Evolutionary conservation across 2,888 invertebrate genomes (phyloP).

Genomic region (Lasioglossum pauxillum): DNA sequence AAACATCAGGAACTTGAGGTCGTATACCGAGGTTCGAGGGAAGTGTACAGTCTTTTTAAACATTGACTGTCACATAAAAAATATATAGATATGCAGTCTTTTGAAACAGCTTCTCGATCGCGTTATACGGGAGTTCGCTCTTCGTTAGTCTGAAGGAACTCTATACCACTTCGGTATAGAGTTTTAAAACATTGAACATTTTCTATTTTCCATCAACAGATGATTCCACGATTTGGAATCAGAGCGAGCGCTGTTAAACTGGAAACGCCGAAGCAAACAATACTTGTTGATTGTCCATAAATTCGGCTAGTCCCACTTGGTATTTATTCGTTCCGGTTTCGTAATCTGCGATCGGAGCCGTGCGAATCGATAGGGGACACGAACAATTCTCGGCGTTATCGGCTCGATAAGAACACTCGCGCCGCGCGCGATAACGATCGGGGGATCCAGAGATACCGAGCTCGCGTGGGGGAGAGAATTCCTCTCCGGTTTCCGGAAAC

Average conservation of each 20-base stretch:
- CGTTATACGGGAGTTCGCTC: too few species aligned
- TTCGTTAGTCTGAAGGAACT: too few species aligned
- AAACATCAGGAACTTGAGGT: too few species aligned
- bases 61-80: too few species aligned
- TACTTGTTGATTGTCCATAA: constrained; percentile 20
- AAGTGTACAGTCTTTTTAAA: too few species aligned
- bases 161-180: too few species aligned
- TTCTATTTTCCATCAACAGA: not conserved
- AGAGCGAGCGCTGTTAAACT: not conserved
- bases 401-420: not conserved
- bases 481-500: constrained; percentile 48
- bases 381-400: constrained; percentile 4
- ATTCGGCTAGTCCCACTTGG: not conserved
- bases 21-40: too few species aligned
- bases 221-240: not conserved
- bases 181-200: too few species aligned
- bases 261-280: not conserved
- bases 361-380: not conserved
- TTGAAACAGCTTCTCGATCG: too few species aligned
- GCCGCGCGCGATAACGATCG: not conserved
- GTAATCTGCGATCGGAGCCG: constrained; percentile 10
- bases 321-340: constrained; percentile 3
- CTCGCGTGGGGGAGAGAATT: not conserved
- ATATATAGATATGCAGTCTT: too few species aligned
- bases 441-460: not conserved